Evolutionary conservation across 2,797 vertebrate genomes (phyloP).

Genomic region (Amphiprion clarkii): DNA sequence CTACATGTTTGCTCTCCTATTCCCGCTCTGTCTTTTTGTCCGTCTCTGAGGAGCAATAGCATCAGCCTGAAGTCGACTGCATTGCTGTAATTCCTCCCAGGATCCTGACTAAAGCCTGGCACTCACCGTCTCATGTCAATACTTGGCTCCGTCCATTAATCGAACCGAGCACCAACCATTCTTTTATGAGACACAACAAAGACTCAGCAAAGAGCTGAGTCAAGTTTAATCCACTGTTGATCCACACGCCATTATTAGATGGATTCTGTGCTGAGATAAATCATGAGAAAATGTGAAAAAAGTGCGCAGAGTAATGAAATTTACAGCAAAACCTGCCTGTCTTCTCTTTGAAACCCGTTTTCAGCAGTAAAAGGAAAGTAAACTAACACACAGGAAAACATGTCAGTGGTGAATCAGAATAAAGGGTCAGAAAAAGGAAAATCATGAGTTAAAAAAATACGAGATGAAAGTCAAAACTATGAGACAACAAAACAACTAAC

Average conservation of each 20-base stretch:
- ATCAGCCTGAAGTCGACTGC: slow-evolving; percentile 32
- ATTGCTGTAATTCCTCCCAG: slow-evolving; percentile 61
- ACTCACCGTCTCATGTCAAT: slow-evolving; percentile 55
- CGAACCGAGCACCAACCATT: slow-evolving; percentile 18
- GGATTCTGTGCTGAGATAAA: background rate
- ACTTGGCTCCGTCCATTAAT: slow-evolving; percentile 59
- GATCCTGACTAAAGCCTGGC: slow-evolving; percentile 47
- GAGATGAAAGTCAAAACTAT: too few species aligned
- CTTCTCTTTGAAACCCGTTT: background rate
- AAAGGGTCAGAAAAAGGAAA: background rate
- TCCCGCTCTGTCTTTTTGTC: slow-evolving; percentile 61
- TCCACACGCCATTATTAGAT: background rate
- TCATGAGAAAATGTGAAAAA: background rate
- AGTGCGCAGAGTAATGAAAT: background rate
- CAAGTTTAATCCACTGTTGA: slow-evolving; percentile 12
- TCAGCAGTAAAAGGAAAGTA: background rate
- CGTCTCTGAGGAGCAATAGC: slow-evolving; percentile 66
- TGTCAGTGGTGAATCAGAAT: background rate
- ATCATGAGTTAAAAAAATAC: too few species aligned
- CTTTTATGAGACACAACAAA: slow-evolving; percentile 55
- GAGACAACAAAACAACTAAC: too few species aligned
- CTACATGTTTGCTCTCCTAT: slow-evolving; percentile 66
- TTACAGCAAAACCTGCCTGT: background rate
- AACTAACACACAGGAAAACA: background rate
- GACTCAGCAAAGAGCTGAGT: slow-evolving; percentile 37